phyloP scores from a whole-genome alignment of 1,140 invertebrate species.

The Drosophila pruinosa region DNA sequence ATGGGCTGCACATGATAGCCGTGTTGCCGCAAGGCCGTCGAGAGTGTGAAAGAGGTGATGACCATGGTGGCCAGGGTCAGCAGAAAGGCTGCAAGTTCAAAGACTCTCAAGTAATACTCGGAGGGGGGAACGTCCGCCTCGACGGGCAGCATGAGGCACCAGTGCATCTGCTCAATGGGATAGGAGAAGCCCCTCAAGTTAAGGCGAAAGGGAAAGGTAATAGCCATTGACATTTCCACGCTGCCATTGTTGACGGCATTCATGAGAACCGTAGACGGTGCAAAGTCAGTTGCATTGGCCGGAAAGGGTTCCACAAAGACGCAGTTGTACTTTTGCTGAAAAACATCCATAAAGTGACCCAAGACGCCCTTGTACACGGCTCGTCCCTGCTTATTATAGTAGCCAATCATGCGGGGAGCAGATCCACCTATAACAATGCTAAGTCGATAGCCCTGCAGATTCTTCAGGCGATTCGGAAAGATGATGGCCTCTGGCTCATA shows the following conservation, averaged over 20 bases:
- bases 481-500: constrained; percentile 1
- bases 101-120: constrained; percentile 66
- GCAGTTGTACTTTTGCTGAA: constrained; percentile 59
- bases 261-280: constrained; percentile 48
- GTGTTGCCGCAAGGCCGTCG: constrained; percentile 40
- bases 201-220: constrained; percentile 55
- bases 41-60: constrained; percentile 40
- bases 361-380: constrained; percentile 53
- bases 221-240: constrained; percentile 59
- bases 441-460: constrained; percentile 51
- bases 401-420: constrained; percentile 57
- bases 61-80: constrained; percentile 41
- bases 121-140: constrained; percentile 62
- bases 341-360: constrained; percentile 64
- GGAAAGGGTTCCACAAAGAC: constrained; percentile 42
- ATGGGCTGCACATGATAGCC: constrained; percentile 45
- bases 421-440: constrained; percentile 56
- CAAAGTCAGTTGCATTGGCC: constrained; percentile 9
- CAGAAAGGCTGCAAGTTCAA: constrained; percentile 59
- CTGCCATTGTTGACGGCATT: constrained; percentile 54
- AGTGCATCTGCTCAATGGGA: constrained; percentile 65
- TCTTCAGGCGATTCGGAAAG: constrained; percentile 53
- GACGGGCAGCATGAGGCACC: constrained; percentile 67
- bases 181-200: constrained; percentile 43
- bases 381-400: constrained; percentile 37